These are phyloP conservation scores for Chrysoperla carnea DNA, from an alignment of 1,140 invertebrate species.

Conservation along the genomic window DNA sequence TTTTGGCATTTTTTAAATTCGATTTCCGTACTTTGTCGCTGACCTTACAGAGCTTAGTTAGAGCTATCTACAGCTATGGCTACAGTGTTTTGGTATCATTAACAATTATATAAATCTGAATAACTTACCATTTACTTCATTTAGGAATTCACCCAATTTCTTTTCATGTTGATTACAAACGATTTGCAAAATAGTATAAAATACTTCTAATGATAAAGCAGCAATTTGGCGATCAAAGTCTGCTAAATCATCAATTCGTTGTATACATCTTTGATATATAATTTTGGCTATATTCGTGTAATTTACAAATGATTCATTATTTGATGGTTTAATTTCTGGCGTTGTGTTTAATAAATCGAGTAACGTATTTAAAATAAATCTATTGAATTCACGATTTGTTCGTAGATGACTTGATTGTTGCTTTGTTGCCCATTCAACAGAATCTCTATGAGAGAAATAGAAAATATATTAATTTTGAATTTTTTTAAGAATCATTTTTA, in stretches of 20 bases:
- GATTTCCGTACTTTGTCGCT: too few species aligned
- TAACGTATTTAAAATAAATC: slow-evolving; percentile 21
- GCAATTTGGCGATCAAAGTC: slow-evolving; percentile 26
- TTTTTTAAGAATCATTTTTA: too few species aligned
- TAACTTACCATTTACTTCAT: slow-evolving; percentile 19
- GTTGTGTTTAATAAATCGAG: too few species aligned
- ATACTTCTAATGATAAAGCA: slow-evolving; percentile 29
- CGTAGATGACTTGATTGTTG: slow-evolving; percentile 20
- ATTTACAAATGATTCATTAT: slow-evolving; percentile 16
- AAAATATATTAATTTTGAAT: slow-evolving; percentile 1
- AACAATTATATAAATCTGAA: too few species aligned
- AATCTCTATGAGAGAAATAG: slow-evolving; percentile 17
- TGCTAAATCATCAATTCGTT: slow-evolving; percentile 20
- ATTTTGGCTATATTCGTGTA: slow-evolving; percentile 19
- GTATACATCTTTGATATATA: slow-evolving; percentile 23
- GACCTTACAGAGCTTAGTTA: too few species aligned
- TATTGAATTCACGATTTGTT: slow-evolving; percentile 24
- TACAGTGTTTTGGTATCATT: too few species aligned
- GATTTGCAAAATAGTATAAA: slow-evolving; percentile 29
- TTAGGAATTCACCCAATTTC: slow-evolving; percentile 27
- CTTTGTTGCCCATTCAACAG: slow-evolving; percentile 21
- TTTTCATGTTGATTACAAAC: slow-evolving; percentile 23
- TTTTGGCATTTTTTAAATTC: too few species aligned
- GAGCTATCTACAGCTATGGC: too few species aligned
- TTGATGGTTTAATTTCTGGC: slow-evolving; percentile 11